A percentile compares a stretch with the other conserved stretches of the same genome.
Evolutionary conservation across 2,888 invertebrate species (phyloP).

Genomic region (Fissipunctia ypsillon): DNA sequence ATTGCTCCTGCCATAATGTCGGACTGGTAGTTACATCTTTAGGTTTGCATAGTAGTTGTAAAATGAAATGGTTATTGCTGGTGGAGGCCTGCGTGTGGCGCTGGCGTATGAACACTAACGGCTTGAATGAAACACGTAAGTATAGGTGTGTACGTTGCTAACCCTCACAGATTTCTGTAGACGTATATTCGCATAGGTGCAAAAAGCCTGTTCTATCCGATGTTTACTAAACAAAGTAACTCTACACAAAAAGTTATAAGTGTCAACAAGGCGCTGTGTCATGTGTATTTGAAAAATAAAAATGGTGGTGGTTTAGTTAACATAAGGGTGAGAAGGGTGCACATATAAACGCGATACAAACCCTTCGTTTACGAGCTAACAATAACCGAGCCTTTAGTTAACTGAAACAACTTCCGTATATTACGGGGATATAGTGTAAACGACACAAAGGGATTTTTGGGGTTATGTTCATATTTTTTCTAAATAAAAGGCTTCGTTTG

Average conservation of each 20-base stretch:
- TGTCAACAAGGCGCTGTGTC: background rate
- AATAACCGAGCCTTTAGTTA: conserved; percentile 27
- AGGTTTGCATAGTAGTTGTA: conserved; percentile 40
- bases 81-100: conserved; percentile 27
- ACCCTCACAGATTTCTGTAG: background rate
- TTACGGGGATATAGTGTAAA: conserved; percentile 24
- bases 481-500: conserved; percentile 1
- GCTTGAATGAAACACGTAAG: conserved; percentile 33
- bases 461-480: conserved; percentile 18
- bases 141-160: conserved; percentile 1
- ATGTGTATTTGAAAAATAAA: conserved; percentile 15
- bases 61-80: conserved; percentile 48
- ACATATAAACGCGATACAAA: conserved; percentile 4
- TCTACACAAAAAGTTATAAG: background rate
- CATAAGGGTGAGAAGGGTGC: background rate
- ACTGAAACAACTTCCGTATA: conserved; percentile 27
- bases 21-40: conserved; percentile 33
- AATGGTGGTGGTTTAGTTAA: background rate
- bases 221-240: background rate
- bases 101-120: conserved; percentile 24
- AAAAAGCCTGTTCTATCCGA: background rate
- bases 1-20: conserved; percentile 40
- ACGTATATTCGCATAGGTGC: background rate
- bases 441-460: conserved; percentile 41
- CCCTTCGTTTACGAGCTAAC: conserved; percentile 31